phyloP scores from a whole-genome alignment of 2,113 vertebrate genomes.

The Ivindomyrus marchei region DNA sequence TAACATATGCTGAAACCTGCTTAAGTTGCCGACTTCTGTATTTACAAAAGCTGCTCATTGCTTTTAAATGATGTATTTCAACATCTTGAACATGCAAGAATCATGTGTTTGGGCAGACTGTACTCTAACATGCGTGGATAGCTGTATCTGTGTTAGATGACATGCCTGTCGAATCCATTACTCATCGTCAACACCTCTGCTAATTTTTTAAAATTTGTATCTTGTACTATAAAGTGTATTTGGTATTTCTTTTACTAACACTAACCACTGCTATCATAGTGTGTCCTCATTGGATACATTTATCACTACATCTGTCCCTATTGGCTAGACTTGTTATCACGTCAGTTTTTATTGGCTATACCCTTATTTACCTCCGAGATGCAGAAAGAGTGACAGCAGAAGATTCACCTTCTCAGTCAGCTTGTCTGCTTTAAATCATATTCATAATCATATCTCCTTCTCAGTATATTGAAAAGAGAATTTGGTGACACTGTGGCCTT shows the following conservation, averaged over 20 bases:
- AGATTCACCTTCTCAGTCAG: neutral
- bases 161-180: neutral
- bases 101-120: neutral
- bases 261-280: neutral
- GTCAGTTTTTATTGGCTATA: neutral
- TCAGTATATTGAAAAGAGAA: neutral
- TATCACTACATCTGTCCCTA: neutral
- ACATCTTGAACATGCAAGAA: neutral
- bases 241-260: neutral
- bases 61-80: neutral
- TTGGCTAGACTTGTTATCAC: neutral
- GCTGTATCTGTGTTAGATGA: neutral
- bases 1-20: neutral
- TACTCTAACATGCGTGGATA: neutral
- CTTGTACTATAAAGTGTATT: neutral
- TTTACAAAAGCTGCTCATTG: neutral
- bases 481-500: neutral
- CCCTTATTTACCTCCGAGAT: neutral
- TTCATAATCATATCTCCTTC: neutral
- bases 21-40: neutral
- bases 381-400: neutral
- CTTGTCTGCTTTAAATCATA: neutral
- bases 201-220: neutral
- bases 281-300: neutral
- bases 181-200: neutral